Conservation (phyloP, 2,888 invertebrate genomes). For the Julus scanicus region DNA sequence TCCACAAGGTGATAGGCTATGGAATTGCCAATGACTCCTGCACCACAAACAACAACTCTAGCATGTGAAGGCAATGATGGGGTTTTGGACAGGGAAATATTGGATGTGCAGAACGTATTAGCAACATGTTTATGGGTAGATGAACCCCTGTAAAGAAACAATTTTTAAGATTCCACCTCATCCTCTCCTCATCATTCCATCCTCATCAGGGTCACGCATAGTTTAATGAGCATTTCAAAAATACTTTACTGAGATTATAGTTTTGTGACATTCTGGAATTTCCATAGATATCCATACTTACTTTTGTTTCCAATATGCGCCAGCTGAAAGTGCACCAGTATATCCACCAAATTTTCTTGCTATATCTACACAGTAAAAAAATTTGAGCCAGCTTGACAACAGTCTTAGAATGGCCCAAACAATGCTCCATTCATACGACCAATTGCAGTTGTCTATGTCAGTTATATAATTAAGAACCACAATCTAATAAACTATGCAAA, state of each 20-base stretch:
- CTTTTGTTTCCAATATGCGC: neutral
- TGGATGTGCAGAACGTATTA: neutral
- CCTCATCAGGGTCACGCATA: too few species aligned
- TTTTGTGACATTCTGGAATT: too few species aligned
- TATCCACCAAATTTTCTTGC: neutral
- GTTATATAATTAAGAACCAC: neutral
- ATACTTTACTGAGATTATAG: too few species aligned
- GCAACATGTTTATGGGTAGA: neutral
- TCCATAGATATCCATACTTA: neutral
- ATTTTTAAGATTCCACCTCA: too few species aligned
- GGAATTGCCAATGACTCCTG: conserved; percentile 79
- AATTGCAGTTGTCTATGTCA: too few species aligned
- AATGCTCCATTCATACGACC: too few species aligned
- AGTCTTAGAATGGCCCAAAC: too few species aligned
- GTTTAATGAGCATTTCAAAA: too few species aligned
- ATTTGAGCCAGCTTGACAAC: neutral
- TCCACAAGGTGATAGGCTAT: conserved; percentile 79
- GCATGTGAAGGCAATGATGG: conserved; percentile 57
- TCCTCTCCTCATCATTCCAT: too few species aligned
- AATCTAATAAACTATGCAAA: neutral
- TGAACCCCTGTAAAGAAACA: neutral
- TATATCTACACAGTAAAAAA: neutral
- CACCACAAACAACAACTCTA: conserved; percentile 71
- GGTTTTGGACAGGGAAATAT: conserved; percentile 51
- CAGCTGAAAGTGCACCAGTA: neutral